Evolutionary conservation across 2,113 vertebrate species (phyloP).

Genomic region (Rhegmatorhina hoffmannsi): DNA sequence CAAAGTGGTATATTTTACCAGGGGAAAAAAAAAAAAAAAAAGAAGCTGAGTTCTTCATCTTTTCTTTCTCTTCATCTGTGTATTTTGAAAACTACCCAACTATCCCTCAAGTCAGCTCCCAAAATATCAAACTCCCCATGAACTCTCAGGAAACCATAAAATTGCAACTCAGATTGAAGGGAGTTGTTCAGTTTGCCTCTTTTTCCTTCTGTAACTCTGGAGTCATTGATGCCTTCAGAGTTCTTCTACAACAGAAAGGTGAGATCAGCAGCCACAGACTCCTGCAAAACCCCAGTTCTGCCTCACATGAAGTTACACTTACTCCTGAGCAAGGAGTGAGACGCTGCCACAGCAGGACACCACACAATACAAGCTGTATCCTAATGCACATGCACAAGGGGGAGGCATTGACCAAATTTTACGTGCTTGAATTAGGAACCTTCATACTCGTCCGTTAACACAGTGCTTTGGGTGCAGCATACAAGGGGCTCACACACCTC

Average conservation of each 20-base stretch:
- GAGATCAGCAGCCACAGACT: not conserved
- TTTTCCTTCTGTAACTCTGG: not conserved
- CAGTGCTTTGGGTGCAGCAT: not conserved
- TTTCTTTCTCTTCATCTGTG: not conserved
- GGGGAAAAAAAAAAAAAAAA: too few relatives aligned
- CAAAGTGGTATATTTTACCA: not conserved
- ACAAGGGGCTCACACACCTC: rapidly evolving
- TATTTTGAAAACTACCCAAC: not conserved
- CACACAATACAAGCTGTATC: not conserved
- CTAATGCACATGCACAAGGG: constrained; percentile 47
- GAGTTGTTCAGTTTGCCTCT: not conserved
- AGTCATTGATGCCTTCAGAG: not conserved
- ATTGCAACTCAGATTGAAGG: not conserved
- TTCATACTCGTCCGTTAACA: rapidly evolving
- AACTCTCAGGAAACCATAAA: not conserved
- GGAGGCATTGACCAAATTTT: constrained; percentile 53
- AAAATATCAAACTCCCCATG: not conserved
- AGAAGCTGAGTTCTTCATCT: not conserved
- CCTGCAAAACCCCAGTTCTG: not conserved
- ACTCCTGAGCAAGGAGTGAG: not conserved
- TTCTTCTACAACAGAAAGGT: not conserved
- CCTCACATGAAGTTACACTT: not conserved
- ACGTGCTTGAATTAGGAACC: not conserved
- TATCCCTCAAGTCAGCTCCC: not conserved
- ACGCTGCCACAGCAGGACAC: not conserved